Percentiles rank a stretch among this genome's conserved stretches.
phyloP scores from a whole-genome alignment of 2,797 vertebrate genomes.

The Holocentrus rufus region DNA sequence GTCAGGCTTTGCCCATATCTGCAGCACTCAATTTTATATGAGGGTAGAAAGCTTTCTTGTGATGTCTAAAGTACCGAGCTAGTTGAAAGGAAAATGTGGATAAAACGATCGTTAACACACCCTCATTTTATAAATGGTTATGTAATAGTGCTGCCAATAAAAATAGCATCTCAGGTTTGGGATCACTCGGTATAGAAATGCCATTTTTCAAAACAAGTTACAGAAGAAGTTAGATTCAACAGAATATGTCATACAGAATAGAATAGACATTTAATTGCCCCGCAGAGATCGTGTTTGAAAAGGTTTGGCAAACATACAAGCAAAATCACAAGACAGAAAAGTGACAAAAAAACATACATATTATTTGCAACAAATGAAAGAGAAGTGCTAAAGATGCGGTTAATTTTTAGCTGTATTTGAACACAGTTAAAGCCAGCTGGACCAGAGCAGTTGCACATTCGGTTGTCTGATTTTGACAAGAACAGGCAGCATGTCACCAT shows the following conservation, averaged over 20 bases:
- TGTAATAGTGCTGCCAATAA: constrained; percentile 39
- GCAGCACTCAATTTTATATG: constrained; percentile 36
- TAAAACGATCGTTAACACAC: constrained; percentile 13
- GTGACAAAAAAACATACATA: background rate
- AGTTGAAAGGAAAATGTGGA: constrained; percentile 35
- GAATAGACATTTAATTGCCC: constrained; percentile 30
- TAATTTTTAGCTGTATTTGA: too few relatives aligned
- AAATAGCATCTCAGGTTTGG: constrained; percentile 47
- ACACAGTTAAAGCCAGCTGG: too few relatives aligned
- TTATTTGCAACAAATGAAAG: background rate
- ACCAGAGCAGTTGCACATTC: background rate
- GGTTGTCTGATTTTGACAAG: constrained; percentile 3
- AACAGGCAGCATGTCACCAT: constrained; percentile 2
- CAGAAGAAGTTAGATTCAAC: constrained; percentile 20
- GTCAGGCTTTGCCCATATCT: background rate
- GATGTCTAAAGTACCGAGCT: constrained; percentile 24
- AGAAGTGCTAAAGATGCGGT: background rate
- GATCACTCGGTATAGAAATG: constrained; percentile 24
- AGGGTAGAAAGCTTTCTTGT: constrained; percentile 47
- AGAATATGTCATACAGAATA: constrained; percentile 16
- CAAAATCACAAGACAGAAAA: background rate
- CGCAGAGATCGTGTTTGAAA: background rate
- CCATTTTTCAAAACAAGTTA: constrained; percentile 37
- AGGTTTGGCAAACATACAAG: background rate
- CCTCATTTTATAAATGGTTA: constrained; percentile 29